Evolutionary conservation across 1,140 invertebrate species (phyloP), one percentile per base, ranked within the genome.

Genomic region (Ectropis grisescens): DNA sequence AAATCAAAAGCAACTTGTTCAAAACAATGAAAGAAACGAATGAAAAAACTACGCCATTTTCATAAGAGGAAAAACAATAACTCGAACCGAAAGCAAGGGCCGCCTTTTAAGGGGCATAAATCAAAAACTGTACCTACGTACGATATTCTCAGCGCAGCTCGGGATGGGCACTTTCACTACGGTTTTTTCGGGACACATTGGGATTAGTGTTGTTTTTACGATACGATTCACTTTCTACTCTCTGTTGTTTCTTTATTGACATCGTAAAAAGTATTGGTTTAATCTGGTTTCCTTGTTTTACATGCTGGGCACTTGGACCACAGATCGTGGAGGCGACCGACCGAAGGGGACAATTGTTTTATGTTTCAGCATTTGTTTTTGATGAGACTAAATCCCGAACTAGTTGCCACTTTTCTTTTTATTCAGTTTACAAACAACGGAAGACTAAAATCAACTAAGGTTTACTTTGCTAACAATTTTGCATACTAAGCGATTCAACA

Each of bases 61-160:
- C 71, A 70, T 71, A 71, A 75, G 58, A 58, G 53, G 55, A 70
- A 72, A 79, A 75, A 79, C 71, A 76, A 79, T 79, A 76, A 76
- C 57, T 66, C 37, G 54, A 59, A 19, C 59, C 54, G 43, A 43
- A 58, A 55, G 47, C 67, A 59, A 72, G 68, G 67, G 58, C 57
- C 61, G 67, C 52, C 61, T 19, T 79, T 75, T 72, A 72, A 68
- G 65, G 58, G 45, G 57, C 66, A 76, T 80, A 80, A 80, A 79
- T 79, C 74, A 79, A 64, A 71, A 64, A n/a, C n/a, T n/a, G n/a
- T n/a, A n/a, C n/a, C n/a, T 58, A 67, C 55, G 60, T 55, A 57
- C 59, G 62, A 79, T 79, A 76, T 76, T 79, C 69, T 72, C 62
- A 41, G 61, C 43, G 59, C 47, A 65, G 48, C 56, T 57, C 45